Base-by-base conservation (phyloP, 2,797 vertebrate species). In the Sylvia borin region DNA sequence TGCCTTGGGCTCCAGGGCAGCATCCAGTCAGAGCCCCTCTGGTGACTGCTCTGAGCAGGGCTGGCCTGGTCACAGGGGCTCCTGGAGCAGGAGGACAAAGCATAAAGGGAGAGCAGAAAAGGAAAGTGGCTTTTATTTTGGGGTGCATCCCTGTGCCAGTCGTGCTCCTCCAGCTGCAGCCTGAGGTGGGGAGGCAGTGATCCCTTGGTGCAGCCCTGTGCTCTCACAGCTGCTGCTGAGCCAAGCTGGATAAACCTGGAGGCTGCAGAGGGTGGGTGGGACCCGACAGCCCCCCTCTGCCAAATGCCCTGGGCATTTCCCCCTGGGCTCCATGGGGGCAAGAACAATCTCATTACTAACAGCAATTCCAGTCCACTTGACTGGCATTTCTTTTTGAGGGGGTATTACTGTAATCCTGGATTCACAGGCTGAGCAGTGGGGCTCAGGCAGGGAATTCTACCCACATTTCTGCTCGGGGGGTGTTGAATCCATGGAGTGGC, bases 321-420 rank as follows among this genome's bases (percentile, higher is more conserved):
- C 71, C 10, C 8, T 48, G 34, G 25, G 3, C 32, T 65, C 9
- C 8, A 0, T 1, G 11, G 17, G 45, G n/a, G 25, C 4, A 32
- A 22, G 34, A 31, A 57, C 82, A 71, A 29, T 29, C 15, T 71
- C 26, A 3, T 11, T 4, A 5, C 31, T 36, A 64, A 17, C 10
- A 51, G 40, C 0, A 0, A 43, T 27, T n/a, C 25, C 40, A 22
- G 12, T 13, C 17, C 20, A 7, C 16, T 26, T 45, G 57, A 38
- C 10, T 15, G 34, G 29, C 73, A 26, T 3, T 65, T 43, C 7
- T 15, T 20, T 48, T 87, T 3, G 6, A 8, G 26, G 45, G 40
- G 13, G 4, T 31, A 3, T 61, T 34, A n/a, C 47, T 54, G 13
- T 22, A 15, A 62, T 27, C 25, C 50, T 72, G 60, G 61, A 32